A percentile compares a stretch with the other conserved stretches of the same genome.
phyloP scores from a whole-genome alignment of 1,140 invertebrate genomes.

The Xylocopa sonorina region DNA sequence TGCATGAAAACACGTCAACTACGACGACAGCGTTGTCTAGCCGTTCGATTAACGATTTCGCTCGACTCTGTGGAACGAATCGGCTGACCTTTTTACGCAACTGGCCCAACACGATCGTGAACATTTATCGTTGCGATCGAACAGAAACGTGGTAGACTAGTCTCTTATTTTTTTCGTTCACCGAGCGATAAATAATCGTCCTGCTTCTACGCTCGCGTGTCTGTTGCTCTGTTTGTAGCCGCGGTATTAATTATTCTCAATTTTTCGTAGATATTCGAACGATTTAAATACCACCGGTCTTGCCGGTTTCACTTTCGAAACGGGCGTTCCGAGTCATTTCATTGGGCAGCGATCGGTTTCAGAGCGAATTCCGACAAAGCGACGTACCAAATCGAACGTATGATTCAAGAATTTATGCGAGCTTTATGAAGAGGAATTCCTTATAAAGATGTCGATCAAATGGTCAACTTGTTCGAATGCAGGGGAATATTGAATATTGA shows the following conservation, averaged over 20 bases:
- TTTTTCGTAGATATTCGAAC: not conserved
- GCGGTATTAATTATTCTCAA: slow-evolving; percentile 35
- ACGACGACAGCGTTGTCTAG: too few relatives aligned
- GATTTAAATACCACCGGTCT: not conserved
- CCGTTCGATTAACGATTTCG: not conserved
- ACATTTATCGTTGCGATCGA: not conserved
- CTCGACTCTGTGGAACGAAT: not conserved
- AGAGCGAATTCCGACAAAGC: too few relatives aligned
- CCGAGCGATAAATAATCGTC: slow-evolving; percentile 21
- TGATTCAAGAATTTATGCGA: slow-evolving; percentile 14
- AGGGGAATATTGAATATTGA: slow-evolving; percentile 1
- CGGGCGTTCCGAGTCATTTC: not conserved
- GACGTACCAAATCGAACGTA: slow-evolving; percentile 10
- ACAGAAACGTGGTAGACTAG: not conserved
- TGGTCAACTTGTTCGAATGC: not conserved
- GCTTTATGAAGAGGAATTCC: slow-evolving; percentile 8
- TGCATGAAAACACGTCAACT: too few relatives aligned
- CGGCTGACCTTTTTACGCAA: not conserved
- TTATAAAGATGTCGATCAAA: slow-evolving; percentile 36
- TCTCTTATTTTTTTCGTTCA: not conserved
- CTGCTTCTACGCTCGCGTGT: not conserved
- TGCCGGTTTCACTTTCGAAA: not conserved
- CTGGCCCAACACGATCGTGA: not conserved
- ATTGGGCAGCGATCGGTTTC: not conserved
- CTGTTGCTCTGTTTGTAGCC: slow-evolving; percentile 26